A percentile compares a stretch with the other conserved stretches of the same genome.
Conservation (phyloP, 2,888 invertebrate genomes). For the Myopa testacea region DNA sequence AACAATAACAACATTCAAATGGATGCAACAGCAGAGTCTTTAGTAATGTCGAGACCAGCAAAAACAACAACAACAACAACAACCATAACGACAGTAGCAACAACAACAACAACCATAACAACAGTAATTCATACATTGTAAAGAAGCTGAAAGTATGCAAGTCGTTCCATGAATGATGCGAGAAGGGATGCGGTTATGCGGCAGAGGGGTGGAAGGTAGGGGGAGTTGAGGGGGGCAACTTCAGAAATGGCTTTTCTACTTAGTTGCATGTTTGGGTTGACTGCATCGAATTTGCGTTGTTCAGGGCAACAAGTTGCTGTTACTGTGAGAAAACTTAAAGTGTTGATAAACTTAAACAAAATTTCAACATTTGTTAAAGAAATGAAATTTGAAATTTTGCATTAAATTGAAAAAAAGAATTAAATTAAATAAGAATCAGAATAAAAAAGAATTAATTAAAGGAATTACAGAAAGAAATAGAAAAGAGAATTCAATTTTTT, state of each 20-base stretch:
- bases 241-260: neutral
- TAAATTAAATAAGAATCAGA: no score
- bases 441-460: no score
- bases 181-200: no score
- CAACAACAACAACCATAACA: conserved; percentile 5
- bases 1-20: neutral
- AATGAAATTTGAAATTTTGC: no score
- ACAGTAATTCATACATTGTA: conserved; percentile 3
- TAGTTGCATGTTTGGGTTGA: neutral
- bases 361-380: no score
- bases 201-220: neutral
- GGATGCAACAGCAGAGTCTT: no score
- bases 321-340: neutral
- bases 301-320: conserved; percentile 8
- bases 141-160: neutral
- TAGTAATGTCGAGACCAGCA: neutral
- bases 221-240: neutral
- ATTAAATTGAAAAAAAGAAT: no score
- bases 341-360: neutral
- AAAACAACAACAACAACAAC: neutral
- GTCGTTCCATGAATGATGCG: neutral
- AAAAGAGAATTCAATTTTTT: no score
- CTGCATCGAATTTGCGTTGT: neutral
- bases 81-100: neutral
- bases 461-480: no score